Evolutionary conservation across 2,797 vertebrate species (phyloP), one percentile per base, ranked within the genome.

Genomic region (Lutra lutra): DNA sequence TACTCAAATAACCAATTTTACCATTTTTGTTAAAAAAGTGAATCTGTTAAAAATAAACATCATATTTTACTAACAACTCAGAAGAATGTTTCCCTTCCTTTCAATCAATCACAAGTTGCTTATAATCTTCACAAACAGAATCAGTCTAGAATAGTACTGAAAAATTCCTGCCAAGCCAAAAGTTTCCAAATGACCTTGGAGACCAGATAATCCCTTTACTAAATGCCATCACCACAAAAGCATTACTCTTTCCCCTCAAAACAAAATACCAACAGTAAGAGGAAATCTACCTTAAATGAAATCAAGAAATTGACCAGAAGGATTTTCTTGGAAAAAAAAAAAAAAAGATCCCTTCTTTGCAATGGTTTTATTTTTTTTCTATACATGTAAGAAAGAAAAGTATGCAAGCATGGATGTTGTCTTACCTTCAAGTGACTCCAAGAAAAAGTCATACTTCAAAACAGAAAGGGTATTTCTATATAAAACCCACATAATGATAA

Each of bases 81-180:
- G 7, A 92, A 23, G 25, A 94, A 92, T 12, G 17, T 77, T 90
- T 86, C 60, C 54, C 43, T 88, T 64, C 23, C 51, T 94, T 94
- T 86, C 66, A 86, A 56, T 86, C 86, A 92, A 32, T 93, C 58
- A 70, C 25, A 40, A 64, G 11, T 82, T 96, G 95, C 88, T 95
- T 92, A 93, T 77, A 64, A 38, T 70, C 60, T 78, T 92, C 66
- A 94, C 64, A 78, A 21, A 86, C 60, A 68, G 46, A 91, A 84
- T 89, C 48, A 18, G 25, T 75, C 77, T 77, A 91, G 32, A 40
- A 94, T 78, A 89, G 51, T 90, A 46, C 48, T 68, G 80, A 91
- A 97, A 94, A 90, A 66, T 51, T 79, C 48, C n/a, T 89, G 27
- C 56, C 72, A n/a, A 82, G 54, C 46, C 75, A 62, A 83, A 35